phyloP scores from a whole-genome alignment of 2,113 vertebrate genomes.

The Crotalus helleri region DNA sequence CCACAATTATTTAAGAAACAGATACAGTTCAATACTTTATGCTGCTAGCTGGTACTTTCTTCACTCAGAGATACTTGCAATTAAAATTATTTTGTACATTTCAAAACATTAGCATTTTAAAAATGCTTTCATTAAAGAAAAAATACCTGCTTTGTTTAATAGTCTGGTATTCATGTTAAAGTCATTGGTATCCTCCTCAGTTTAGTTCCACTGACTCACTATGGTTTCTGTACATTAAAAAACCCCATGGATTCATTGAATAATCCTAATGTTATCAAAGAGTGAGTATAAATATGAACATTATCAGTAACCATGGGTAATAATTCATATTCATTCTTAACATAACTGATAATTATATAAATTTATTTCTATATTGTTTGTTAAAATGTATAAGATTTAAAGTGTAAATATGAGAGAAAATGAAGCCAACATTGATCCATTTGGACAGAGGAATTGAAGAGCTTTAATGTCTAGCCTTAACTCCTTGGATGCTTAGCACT shows the following conservation, averaged over 20 bases:
- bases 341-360: no score
- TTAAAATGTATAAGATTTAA: no score
- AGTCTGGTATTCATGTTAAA: neutral
- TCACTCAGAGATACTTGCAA: neutral
- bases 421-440: no score
- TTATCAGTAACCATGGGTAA: no score
- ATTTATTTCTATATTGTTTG: no score
- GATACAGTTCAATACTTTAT: conserved; percentile 31
- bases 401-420: no score
- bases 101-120: neutral
- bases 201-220: neutral
- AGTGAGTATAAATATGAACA: no score
- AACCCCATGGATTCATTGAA: neutral
- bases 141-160: neutral
- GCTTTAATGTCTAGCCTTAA: no score
- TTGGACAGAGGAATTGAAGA: no score
- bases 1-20: conserved; percentile 35
- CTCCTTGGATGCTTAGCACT: no score
- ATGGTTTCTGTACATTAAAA: neutral
- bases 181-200: neutral
- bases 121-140: neutral
- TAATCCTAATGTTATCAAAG: no score
- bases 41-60: neutral
- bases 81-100: neutral
- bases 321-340: no score